phyloP scores from a whole-genome alignment of 2,113 vertebrate genomes.

The Falcunculus frontatus region DNA sequence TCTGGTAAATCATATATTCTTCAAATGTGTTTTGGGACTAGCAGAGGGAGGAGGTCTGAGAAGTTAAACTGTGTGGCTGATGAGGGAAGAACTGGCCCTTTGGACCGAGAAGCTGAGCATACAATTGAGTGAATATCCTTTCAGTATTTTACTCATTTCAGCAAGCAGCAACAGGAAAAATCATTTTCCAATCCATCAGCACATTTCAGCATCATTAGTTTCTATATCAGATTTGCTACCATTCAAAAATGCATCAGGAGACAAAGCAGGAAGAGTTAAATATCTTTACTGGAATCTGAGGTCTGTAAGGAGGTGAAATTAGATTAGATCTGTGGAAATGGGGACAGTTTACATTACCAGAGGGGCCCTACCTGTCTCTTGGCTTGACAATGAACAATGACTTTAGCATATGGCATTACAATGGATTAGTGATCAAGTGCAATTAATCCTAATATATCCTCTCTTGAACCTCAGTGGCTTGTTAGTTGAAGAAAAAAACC shows the following conservation, averaged over 20 bases:
- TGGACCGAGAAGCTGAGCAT: neutral
- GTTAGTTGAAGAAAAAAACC: slow-evolving; percentile 58
- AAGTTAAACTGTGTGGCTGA: neutral
- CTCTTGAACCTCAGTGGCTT: slow-evolving; percentile 72
- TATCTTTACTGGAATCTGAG: slow-evolving; percentile 70
- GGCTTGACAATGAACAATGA: slow-evolving; percentile 70
- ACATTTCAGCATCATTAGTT: slow-evolving; percentile 72
- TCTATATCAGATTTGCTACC: slow-evolving; percentile 71
- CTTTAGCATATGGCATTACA: slow-evolving; percentile 74
- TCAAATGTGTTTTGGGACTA: neutral
- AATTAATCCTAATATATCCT: slow-evolving; percentile 79
- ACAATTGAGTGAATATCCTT: slow-evolving; percentile 40
- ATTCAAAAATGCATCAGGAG: slow-evolving; percentile 73
- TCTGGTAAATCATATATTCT: slow-evolving; percentile 39
- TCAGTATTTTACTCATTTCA: slow-evolving; percentile 35
- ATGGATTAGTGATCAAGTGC: slow-evolving; percentile 73
- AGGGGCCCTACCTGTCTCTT: slow-evolving; percentile 73
- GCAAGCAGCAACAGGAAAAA: slow-evolving; percentile 57
- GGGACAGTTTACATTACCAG: slow-evolving; percentile 69
- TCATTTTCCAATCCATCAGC: slow-evolving; percentile 71
- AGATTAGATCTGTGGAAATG: slow-evolving; percentile 68
- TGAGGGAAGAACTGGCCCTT: neutral
- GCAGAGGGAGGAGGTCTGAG: neutral
- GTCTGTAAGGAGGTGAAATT: slow-evolving; percentile 70
- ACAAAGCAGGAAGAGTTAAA: slow-evolving; percentile 70